Evolutionary conservation across 2,888 invertebrate species (phyloP).

Genomic region (Cataglyphis rosenhaueri): DNA sequence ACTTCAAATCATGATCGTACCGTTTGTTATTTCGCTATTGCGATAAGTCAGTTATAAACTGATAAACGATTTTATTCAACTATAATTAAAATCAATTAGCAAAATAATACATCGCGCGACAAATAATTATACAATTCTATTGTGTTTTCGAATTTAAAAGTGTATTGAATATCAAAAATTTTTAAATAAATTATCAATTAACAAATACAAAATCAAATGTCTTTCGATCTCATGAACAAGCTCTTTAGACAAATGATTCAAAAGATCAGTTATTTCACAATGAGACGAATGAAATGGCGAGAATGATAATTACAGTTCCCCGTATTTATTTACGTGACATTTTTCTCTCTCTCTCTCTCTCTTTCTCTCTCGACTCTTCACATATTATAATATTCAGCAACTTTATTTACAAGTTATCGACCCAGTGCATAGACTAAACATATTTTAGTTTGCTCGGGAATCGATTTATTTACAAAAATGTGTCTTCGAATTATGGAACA

Average conservation of each 20-base stretch:
- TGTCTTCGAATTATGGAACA: slow-evolving; percentile 70
- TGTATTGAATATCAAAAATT: neutral
- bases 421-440: slow-evolving; percentile 78
- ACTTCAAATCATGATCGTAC: neutral
- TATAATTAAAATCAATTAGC: neutral
- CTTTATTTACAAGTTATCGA: slow-evolving; percentile 83
- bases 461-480: slow-evolving; percentile 81
- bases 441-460: slow-evolving; percentile 75
- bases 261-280: slow-evolving; percentile 23
- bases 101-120: neutral
- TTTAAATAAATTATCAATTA: neutral
- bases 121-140: neutral
- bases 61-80: neutral
- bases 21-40: neutral
- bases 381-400: slow-evolving; percentile 81
- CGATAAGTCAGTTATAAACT: neutral
- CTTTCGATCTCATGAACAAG: neutral
- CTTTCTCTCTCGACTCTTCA: slow-evolving; percentile 70
- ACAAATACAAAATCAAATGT: neutral
- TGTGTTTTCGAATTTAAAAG: neutral
- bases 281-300: slow-evolving; percentile 59
- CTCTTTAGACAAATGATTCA: neutral
- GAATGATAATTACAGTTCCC: slow-evolving; percentile 66
- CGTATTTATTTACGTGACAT: slow-evolving; percentile 72
- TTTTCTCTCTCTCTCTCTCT: slow-evolving; percentile 66